Conservation (phyloP, 2,797 vertebrate genomes). For the Melopsittacus undulatus region DNA sequence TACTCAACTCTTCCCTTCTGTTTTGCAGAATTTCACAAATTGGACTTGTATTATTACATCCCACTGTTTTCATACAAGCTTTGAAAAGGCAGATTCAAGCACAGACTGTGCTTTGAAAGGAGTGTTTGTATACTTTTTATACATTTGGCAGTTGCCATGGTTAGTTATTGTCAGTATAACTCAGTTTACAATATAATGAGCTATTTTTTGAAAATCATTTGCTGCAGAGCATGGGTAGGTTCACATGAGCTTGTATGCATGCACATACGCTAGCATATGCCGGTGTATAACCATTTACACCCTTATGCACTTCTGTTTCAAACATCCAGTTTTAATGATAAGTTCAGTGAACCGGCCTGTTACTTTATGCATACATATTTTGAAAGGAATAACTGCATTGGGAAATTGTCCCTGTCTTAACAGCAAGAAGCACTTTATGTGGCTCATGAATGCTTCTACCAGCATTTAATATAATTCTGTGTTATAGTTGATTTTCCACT, state of each 20-base stretch:
- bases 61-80: slow-evolving; percentile 23
- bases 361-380: neutral
- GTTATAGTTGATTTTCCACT: neutral
- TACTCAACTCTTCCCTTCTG: neutral
- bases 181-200: neutral
- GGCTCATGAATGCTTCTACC: neutral
- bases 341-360: neutral
- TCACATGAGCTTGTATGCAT: neutral
- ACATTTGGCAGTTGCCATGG: slow-evolving; percentile 10
- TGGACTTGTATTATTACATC: neutral
- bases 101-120: slow-evolving; percentile 18
- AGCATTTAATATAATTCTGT: neutral
- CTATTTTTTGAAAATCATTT: slow-evolving; percentile 31
- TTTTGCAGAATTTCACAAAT: slow-evolving; percentile 8
- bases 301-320: neutral
- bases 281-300: neutral
- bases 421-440: neutral
- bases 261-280: accelerated
- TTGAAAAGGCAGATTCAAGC: slow-evolving; percentile 22
- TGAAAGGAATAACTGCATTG: neutral
- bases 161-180: slow-evolving; percentile 23
- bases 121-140: slow-evolving; percentile 16
- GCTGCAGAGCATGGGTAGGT: neutral
- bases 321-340: neutral
- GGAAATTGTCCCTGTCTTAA: neutral